Evolutionary conservation across 2,113 vertebrate species (phyloP).

Genomic region (Trochalopteron elliotii): DNA sequence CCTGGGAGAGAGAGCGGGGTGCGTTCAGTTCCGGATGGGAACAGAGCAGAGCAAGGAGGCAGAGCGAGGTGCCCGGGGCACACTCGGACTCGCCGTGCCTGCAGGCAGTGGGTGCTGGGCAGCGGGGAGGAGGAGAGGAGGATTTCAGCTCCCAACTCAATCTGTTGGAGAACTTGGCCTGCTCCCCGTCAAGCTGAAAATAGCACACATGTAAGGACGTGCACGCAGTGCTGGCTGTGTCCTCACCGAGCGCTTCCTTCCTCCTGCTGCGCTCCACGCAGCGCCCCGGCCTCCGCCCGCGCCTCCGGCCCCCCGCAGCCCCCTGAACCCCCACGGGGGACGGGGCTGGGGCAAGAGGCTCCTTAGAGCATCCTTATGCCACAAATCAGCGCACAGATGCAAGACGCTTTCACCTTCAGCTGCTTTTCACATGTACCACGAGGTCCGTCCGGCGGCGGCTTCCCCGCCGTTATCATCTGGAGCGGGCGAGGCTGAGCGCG

Average conservation of each 20-base stretch:
- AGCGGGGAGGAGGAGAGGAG: neutral
- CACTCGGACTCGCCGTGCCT: neutral
- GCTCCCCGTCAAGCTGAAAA: slow-evolving; percentile 53
- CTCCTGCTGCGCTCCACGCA: slow-evolving; percentile 13
- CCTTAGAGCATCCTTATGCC: neutral
- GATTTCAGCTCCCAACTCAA: slow-evolving; percentile 48
- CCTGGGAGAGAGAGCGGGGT: fast-evolving
- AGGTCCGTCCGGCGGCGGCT: neutral
- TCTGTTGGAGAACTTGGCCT: slow-evolving; percentile 60
- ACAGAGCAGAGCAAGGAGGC: no score
- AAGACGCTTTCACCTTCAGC: neutral
- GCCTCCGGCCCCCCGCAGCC: neutral
- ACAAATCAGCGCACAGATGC: neutral
- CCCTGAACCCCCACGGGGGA: fast-evolving
- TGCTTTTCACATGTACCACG: fast-evolving
- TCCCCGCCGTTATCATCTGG: slow-evolving; percentile 7
- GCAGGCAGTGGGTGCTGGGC: slow-evolving; percentile 19
- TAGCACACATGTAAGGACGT: slow-evolving; percentile 51
- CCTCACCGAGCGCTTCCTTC: slow-evolving; percentile 25
- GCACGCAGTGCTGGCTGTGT: slow-evolving; percentile 39
- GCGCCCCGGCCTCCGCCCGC: neutral
- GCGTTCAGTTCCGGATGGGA: fast-evolving
- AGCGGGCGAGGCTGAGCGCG: neutral
- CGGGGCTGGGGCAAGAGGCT: neutral
- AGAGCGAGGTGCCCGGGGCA: neutral